Evolutionary conservation across 2,888 invertebrate genomes (phyloP).

Genomic region (Tetramorium bicarinatum): DNA sequence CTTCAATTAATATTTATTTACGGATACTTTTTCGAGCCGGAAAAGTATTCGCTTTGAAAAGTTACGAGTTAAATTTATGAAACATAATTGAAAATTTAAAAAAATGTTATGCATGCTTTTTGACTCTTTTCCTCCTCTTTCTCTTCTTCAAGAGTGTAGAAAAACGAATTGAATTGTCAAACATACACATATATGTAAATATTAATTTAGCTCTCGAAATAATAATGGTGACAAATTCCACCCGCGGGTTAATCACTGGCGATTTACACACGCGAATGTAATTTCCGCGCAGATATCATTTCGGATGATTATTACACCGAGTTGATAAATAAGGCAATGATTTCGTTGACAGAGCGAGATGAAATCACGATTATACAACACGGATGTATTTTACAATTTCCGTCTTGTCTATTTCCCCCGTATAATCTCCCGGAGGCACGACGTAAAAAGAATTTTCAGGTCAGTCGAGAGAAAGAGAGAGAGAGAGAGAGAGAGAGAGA

Average conservation of each 20-base stretch:
- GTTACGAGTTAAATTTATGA: not conserved
- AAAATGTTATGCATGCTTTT: not conserved
- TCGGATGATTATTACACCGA: not conserved
- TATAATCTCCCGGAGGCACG: not conserved
- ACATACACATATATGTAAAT: not conserved
- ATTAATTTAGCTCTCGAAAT: not conserved
- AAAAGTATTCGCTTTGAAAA: not conserved
- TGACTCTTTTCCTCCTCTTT: not conserved
- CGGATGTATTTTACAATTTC: constrained; percentile 20
- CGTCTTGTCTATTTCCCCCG: constrained; percentile 4
- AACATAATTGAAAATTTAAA: not conserved
- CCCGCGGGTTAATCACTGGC: not conserved
- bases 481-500: constrained; percentile 8
- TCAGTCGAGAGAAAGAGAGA: constrained; percentile 3
- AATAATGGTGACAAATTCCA: not conserved
- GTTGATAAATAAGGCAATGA: not conserved
- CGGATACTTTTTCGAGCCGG: too few relatives aligned
- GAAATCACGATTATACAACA: not conserved
- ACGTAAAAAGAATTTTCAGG: constrained; percentile 49
- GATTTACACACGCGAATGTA: not conserved
- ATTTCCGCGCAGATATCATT: not conserved
- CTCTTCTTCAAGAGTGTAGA: not conserved
- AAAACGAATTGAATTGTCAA: too few relatives aligned
- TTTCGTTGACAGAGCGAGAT: not conserved
- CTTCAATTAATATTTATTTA: not conserved